Evolutionary conservation across 2,113 vertebrate species (phyloP), one percentile per base, ranked within the genome.

Genomic region (Genyomyrus donnyi): DNA sequence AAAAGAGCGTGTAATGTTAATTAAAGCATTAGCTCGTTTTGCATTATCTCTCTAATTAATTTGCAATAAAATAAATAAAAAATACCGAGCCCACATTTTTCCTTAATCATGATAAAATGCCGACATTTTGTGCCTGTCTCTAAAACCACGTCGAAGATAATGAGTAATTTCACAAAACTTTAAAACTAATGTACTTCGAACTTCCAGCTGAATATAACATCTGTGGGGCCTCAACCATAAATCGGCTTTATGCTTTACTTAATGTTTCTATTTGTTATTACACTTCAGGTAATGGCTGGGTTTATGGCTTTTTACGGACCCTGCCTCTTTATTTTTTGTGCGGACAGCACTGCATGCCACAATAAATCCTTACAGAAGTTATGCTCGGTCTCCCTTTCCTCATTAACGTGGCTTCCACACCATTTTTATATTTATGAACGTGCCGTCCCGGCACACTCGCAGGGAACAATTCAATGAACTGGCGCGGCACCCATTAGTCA

Each of bases 361-460:
- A 15, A 48, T 31, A 53, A 87, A 87, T 52, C 50, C 48, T 49
- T 56, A 31, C n/a, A 87, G 85, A 87, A 87, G 49, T n/a, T 87
- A 9, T 49, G 9, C 66, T 56, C 13, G 49, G 48, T 89, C 50
- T 89, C 49, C 80, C 24, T 19, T 15, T 53, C 39, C 45, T 77
- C 70, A 35, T 83, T 13, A 24, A 53, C 48, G 27, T 42, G 66
- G 15, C 49, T 42, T 27, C 77, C 24, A 8, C 17, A 27, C 24
- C 52, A 52, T 31, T 89, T 46, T 89, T 89, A 56, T 56, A 89
- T 83, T 62, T 39, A 89, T 89, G 50, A 89, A 48, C 3, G 42
- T 35, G 50, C 80, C 31, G 89, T 31, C 50, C 74, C 39, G 48
- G 48, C 70, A 24, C 45, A 80, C n/a, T 70, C 17, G 74, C 42